Evolutionary conservation across 2,888 invertebrate genomes (phyloP).

Genomic region (Hofmannophila pseudospretella): DNA sequence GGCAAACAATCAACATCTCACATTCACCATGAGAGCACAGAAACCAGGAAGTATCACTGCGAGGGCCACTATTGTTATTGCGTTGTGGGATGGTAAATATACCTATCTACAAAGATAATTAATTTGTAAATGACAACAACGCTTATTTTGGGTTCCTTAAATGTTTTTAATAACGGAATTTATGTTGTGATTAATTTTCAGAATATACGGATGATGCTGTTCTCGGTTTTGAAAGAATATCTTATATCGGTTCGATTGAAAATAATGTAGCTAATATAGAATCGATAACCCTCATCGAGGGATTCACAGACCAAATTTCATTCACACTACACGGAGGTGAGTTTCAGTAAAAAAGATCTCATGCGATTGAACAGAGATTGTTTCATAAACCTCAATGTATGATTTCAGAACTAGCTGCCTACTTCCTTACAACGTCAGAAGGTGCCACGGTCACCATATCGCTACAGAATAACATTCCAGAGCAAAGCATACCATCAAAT

Average conservation of each 20-base stretch:
- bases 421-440: constrained; percentile 12
- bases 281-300: constrained; percentile 15
- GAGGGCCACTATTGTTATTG: constrained; percentile 18
- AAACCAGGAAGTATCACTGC: constrained; percentile 12
- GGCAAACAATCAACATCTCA: constrained; percentile 16
- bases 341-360: constrained; percentile 8
- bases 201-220: constrained; percentile 12
- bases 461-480: constrained; percentile 19
- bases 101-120: neutral
- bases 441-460: constrained; percentile 17
- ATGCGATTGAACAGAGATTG: constrained; percentile 21
- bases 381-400: too few relatives aligned
- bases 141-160: neutral
- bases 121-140: neutral
- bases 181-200: too few relatives aligned
- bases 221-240: constrained; percentile 20
- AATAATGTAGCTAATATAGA: constrained; percentile 10
- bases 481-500: constrained; percentile 23
- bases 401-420: constrained; percentile 11
- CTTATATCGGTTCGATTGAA: constrained; percentile 17
- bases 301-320: constrained; percentile 12
- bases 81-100: constrained; percentile 15
- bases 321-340: constrained; percentile 17
- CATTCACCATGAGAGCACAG: constrained; percentile 16
- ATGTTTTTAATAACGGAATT: too few relatives aligned